phyloP scores from a whole-genome alignment of 2,888 invertebrate species.

The Acanthosepion lycidas region DNA sequence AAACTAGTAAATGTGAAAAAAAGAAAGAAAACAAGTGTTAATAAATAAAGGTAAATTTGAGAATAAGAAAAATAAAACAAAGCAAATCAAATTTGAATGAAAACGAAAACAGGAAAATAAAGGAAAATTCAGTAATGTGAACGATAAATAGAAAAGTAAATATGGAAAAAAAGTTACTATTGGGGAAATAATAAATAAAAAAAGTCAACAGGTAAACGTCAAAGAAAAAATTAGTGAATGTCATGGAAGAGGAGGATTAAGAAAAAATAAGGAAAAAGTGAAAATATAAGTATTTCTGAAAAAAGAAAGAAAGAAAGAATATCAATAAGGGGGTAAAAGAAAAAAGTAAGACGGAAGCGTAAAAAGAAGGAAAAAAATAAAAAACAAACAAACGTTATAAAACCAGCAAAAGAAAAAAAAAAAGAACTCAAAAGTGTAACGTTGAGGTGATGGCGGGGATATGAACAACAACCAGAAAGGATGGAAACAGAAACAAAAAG shows the following conservation, averaged over 20 bases:
- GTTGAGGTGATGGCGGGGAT: neutral
- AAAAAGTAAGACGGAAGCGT: neutral
- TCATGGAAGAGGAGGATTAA: neutral
- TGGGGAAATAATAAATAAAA: neutral
- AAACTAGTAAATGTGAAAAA: too few species aligned
- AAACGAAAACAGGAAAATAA: neutral
- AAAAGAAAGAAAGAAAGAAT: neutral
- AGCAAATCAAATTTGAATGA: neutral
- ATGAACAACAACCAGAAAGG: neutral
- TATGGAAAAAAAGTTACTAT: too few species aligned
- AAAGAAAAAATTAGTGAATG: neutral
- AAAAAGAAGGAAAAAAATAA: neutral
- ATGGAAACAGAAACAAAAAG: neutral
- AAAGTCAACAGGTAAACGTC: rapidly evolving
- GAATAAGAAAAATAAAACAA: neutral
- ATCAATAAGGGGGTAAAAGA: neutral
- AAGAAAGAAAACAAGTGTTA: neutral
- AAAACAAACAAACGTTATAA: neutral
- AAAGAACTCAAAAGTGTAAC: neutral
- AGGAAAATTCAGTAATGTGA: too few species aligned
- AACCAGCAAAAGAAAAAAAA: neutral
- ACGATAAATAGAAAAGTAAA: neutral
- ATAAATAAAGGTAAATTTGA: too few species aligned
- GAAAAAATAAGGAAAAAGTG: neutral
- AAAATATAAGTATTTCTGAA: neutral